Evolutionary conservation across 1,140 invertebrate species (phyloP).

Genomic region (Zaprionus taronus): DNA sequence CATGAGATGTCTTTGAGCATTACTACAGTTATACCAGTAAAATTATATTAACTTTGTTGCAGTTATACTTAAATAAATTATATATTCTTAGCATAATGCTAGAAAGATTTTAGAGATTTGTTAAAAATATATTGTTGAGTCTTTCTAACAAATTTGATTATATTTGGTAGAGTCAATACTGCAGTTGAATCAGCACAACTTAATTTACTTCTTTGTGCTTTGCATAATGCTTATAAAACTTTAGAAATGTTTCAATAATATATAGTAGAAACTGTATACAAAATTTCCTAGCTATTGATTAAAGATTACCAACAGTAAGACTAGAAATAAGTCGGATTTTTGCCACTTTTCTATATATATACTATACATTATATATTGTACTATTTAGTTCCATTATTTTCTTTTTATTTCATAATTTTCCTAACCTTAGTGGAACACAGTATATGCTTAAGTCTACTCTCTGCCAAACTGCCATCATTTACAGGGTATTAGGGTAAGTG

Average conservation of each 20-base stretch:
- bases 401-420: too few species aligned
- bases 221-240: not conserved
- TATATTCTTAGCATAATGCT: not conserved
- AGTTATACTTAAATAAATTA: not conserved
- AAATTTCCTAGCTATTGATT: not conserved
- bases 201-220: not conserved
- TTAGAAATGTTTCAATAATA: not conserved
- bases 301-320: not conserved
- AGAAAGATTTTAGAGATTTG: too few species aligned
- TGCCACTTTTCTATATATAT: not conserved
- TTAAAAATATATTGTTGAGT: too few species aligned
- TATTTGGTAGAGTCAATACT: too few species aligned
- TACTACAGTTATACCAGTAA: too few species aligned
- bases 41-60: not conserved
- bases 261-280: not conserved
- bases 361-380: too few species aligned
- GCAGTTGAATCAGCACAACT: too few species aligned
- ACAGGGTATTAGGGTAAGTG: conserved; percentile 9
- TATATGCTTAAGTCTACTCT: too few species aligned
- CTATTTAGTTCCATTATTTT: too few species aligned
- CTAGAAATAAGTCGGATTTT: not conserved
- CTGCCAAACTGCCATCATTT: not conserved
- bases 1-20: too few species aligned
- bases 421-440: too few species aligned
- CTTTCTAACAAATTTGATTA: too few species aligned